phyloP scores from a whole-genome alignment of 1,140 invertebrate genomes.

The Caerostris darwini region DNA sequence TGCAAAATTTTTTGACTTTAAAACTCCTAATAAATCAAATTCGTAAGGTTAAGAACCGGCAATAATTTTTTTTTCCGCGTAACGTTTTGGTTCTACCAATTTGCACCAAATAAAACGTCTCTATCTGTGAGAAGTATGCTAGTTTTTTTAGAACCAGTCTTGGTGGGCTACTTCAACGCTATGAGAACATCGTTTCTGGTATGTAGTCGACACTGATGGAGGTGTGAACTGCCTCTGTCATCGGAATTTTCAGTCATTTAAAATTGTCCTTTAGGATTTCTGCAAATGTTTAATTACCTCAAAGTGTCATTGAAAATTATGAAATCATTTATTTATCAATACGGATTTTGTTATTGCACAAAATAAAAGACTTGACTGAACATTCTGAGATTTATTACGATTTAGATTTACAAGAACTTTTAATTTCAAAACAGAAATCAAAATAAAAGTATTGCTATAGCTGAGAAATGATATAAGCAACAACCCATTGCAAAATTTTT shows the following conservation, averaged over 20 bases:
- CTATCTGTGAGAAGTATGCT: neutral
- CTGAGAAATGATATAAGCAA: neutral
- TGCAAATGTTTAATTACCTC: too few relatives aligned
- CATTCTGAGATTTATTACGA: neutral
- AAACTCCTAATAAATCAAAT: neutral
- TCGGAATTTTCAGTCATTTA: neutral
- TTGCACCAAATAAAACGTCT: neutral
- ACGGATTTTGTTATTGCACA: neutral
- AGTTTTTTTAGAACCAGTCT: neutral
- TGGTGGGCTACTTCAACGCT: neutral
- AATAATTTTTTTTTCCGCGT: neutral
- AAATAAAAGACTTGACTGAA: neutral
- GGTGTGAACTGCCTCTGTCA: conserved; percentile 33
- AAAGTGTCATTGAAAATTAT: too few relatives aligned
- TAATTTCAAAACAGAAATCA: neutral
- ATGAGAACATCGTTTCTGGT: neutral
- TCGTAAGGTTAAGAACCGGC: neutral
- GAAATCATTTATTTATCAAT: too few relatives aligned
- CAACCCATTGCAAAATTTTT: neutral
- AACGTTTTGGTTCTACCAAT: neutral
- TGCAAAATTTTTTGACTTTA: neutral
- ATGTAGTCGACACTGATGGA: conserved; percentile 28
- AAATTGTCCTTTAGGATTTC: too few relatives aligned
- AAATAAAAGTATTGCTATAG: neutral
- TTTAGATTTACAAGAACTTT: neutral